Percentiles rank a stretch among this genome's conserved stretches.
Conservation (phyloP, 2,113 vertebrate species). For the Galeopterus variegatus region DNA sequence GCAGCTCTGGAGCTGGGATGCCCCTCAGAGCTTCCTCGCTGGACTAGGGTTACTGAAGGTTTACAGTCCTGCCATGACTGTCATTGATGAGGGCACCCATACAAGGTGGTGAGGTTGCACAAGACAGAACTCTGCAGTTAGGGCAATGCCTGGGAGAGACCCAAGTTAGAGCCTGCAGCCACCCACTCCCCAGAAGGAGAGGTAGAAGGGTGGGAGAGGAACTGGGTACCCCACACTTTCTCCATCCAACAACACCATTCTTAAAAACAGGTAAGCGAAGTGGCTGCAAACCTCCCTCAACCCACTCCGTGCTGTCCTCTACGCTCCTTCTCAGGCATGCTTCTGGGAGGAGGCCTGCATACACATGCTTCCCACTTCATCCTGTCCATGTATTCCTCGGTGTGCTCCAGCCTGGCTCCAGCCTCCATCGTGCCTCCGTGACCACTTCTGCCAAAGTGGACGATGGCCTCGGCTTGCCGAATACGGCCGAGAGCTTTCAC, state of each 20-base stretch:
- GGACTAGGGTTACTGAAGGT: rapidly evolving
- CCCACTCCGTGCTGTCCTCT: rapidly evolving
- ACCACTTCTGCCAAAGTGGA: not conserved
- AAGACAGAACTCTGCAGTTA: not conserved
- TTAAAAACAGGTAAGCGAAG: not conserved
- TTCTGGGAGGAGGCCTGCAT: not conserved
- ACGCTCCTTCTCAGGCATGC: rapidly evolving
- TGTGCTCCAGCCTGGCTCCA: not conserved
- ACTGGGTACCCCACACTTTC: rapidly evolving
- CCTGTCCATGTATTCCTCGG: not conserved
- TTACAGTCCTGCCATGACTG: rapidly evolving
- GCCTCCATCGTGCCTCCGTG: rapidly evolving
- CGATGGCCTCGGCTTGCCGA: not conserved
- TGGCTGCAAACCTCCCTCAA: rapidly evolving
- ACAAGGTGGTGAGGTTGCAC: too few species aligned
- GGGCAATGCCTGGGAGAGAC: not conserved
- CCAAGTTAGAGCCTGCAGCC: rapidly evolving
- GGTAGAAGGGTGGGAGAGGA: not conserved
- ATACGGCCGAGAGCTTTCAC: too few species aligned
- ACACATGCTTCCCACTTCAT: rapidly evolving
- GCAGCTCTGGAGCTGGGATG: not conserved
- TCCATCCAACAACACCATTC: rapidly evolving
- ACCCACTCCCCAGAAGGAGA: rapidly evolving
- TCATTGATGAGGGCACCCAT: not conserved
- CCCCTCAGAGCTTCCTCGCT: rapidly evolving